phyloP scores from a whole-genome alignment of 2,113 vertebrate genomes.

The Lanius collurio region DNA sequence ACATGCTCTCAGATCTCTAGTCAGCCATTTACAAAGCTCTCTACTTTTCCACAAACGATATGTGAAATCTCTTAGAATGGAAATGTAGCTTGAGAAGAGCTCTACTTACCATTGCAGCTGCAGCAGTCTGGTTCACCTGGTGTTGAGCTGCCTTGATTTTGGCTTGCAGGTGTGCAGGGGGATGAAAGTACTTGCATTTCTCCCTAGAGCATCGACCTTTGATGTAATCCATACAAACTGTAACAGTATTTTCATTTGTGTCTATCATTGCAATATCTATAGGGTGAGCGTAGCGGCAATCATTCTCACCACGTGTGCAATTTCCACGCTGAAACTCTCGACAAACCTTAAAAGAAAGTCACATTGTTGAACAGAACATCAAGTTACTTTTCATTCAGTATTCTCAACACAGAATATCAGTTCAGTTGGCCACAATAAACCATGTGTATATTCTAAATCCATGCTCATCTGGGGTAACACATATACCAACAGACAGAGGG shows the following conservation, averaged over 20 bases:
- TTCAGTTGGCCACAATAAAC: background rate
- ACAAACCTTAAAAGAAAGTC: slow-evolving; percentile 85
- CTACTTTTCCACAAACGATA: background rate
- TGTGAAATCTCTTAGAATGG: background rate
- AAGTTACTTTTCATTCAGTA: background rate
- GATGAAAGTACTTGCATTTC: slow-evolving; percentile 99
- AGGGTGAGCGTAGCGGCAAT: slow-evolving; percentile 97
- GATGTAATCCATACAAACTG: slow-evolving; percentile 99
- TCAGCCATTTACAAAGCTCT: slow-evolving; percentile 23
- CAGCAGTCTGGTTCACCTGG: slow-evolving; percentile 90
- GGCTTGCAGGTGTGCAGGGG: slow-evolving; percentile 96
- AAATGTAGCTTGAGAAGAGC: background rate
- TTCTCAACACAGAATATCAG: background rate
- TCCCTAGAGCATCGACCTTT: slow-evolving; percentile 96
- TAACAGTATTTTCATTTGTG: slow-evolving; percentile 95
- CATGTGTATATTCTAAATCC: background rate
- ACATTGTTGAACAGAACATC: slow-evolving; percentile 10
- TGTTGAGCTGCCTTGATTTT: slow-evolving; percentile 97
- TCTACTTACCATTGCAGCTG: slow-evolving; percentile 85
- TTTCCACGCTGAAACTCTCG: slow-evolving; percentile 97
- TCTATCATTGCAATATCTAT: slow-evolving; percentile 95
- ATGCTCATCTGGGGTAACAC: background rate
- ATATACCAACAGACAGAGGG: background rate
- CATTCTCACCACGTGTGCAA: slow-evolving; percentile 96
- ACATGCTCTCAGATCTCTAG: background rate